Evolutionary conservation across 2,888 invertebrate species (phyloP).

Genomic region (Meiosimyza platycephala): DNA sequence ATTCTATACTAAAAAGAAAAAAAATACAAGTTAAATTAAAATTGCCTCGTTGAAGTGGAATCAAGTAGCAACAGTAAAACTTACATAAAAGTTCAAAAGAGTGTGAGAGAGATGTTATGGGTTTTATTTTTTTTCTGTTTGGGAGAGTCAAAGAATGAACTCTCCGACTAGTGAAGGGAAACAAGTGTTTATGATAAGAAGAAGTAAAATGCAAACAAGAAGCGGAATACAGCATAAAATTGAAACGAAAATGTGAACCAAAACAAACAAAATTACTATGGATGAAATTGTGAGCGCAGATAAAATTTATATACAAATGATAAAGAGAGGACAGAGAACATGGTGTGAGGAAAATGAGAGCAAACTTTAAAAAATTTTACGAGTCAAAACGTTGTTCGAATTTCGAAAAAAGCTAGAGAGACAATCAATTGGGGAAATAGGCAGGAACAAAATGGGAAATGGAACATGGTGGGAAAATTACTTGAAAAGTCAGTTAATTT

Average conservation of each 20-base stretch:
- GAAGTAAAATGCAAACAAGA: neutral
- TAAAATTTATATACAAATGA: neutral
- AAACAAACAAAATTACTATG: slow-evolving; percentile 34
- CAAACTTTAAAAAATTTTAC: neutral
- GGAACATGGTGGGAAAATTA: neutral
- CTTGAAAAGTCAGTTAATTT: neutral
- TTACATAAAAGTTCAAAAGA: neutral
- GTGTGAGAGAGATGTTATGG: neutral
- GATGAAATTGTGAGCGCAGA: slow-evolving; percentile 12
- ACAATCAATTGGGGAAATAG: neutral
- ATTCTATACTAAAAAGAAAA: too few relatives aligned
- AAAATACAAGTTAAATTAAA: too few relatives aligned
- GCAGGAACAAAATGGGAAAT: slow-evolving; percentile 4
- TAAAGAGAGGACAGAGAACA: slow-evolving; percentile 1
- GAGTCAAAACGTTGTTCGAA: neutral
- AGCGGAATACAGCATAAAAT: slow-evolving; percentile 3
- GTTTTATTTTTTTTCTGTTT: too few relatives aligned
- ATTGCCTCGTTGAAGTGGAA: too few relatives aligned
- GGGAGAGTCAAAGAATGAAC: neutral
- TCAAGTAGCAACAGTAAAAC: too few relatives aligned
- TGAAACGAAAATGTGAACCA: slow-evolving; percentile 29
- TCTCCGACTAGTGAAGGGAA: slow-evolving; percentile 7
- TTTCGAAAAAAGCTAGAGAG: neutral
- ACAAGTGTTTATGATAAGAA: slow-evolving; percentile 26
- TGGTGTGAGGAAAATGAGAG: neutral